Evolutionary conservation across 1,140 invertebrate species (phyloP).

Genomic region (Drosophila tropicalis): DNA sequence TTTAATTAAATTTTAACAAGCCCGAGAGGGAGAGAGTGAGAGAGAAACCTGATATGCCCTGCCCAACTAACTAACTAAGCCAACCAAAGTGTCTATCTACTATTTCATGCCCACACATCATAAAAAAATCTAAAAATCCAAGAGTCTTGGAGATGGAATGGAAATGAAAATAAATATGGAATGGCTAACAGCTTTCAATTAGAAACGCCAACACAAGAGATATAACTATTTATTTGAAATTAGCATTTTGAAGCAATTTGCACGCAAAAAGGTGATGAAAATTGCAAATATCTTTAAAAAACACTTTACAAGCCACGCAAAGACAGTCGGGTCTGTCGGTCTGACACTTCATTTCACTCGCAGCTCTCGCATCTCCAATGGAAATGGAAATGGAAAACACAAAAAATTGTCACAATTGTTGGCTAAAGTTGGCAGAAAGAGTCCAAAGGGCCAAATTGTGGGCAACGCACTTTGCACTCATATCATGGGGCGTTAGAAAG

Average conservation of each 20-base stretch:
- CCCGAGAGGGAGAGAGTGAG: neutral
- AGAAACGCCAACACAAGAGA: slow-evolving; percentile 45
- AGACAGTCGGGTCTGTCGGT: slow-evolving; percentile 6
- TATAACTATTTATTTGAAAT: slow-evolving; percentile 39
- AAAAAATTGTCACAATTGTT: slow-evolving; percentile 63
- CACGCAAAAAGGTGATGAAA: slow-evolving; percentile 59
- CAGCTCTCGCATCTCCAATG: neutral
- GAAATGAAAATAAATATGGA: neutral
- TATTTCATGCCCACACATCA: slow-evolving; percentile 30
- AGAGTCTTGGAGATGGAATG: neutral
- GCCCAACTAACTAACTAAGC: neutral
- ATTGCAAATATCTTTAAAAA: slow-evolving; percentile 47
- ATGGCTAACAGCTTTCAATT: slow-evolving; percentile 51
- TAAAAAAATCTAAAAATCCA: neutral
- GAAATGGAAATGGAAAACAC: slow-evolving; percentile 35
- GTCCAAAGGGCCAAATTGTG: slow-evolving; percentile 77
- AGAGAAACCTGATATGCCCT: slow-evolving; percentile 39
- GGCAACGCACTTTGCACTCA: slow-evolving; percentile 69
- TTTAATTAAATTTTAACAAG: slow-evolving; percentile 68
- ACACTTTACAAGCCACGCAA: slow-evolving; percentile 61
- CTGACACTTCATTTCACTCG: slow-evolving; percentile 48
- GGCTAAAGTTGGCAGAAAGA: slow-evolving; percentile 41
- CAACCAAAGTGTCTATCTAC: neutral
- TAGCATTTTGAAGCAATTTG: slow-evolving; percentile 68
- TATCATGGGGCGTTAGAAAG: neutral